Conservation (phyloP, 2,797 vertebrate genomes). For the Urophycis tenuis region DNA sequence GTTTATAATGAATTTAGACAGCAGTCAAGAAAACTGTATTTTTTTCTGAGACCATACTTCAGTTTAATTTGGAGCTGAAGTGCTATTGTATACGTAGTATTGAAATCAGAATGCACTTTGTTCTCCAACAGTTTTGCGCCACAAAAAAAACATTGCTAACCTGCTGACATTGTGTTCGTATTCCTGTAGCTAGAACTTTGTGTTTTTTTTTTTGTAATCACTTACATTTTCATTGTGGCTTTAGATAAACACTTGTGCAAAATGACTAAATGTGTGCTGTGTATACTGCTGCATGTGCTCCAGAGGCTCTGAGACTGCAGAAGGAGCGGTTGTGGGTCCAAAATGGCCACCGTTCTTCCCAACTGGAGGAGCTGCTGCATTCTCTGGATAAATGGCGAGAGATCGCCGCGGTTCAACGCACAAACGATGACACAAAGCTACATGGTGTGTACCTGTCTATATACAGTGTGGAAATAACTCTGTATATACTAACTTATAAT, state of each 20-base stretch:
- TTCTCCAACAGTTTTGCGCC: too few species aligned
- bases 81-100: not conserved
- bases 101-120: not conserved
- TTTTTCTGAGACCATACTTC: not conserved
- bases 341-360: constrained; percentile 61
- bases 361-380: constrained; percentile 74
- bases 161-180: too few species aligned
- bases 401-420: constrained; percentile 56
- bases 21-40: not conserved
- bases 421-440: constrained; percentile 45
- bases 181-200: too few species aligned
- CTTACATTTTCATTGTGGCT: constrained; percentile 13
- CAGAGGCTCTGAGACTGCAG: constrained; percentile 80
- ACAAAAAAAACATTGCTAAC: not conserved
- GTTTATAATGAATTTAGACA: too few species aligned
- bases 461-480: not conserved
- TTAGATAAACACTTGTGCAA: not conserved
- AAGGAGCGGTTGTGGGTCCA: constrained; percentile 65
- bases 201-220: too few species aligned
- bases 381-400: constrained; percentile 69
- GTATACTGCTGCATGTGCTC: constrained; percentile 31
- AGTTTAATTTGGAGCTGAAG: not conserved
- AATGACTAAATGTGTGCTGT: constrained; percentile 1
- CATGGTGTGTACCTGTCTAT: constrained; percentile 31
- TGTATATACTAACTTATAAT: not conserved